Evolutionary conservation across 1,140 invertebrate genomes (phyloP).

Genomic region (Yoshiicerus persimilis): DNA sequence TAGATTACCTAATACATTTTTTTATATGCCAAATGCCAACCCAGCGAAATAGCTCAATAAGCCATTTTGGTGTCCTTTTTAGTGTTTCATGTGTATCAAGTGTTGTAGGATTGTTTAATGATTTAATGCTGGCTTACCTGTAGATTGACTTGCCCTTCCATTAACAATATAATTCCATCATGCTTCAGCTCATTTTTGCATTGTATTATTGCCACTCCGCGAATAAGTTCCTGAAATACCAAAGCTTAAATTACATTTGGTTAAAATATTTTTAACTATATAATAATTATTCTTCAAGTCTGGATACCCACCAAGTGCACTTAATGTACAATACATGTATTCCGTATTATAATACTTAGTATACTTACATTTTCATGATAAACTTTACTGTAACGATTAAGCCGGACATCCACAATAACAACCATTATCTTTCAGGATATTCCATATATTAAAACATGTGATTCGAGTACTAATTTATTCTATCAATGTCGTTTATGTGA

Average conservation of each 20-base stretch:
- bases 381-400: slow-evolving; percentile 41
- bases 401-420: slow-evolving; percentile 42
- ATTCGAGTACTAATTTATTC: too few relatives aligned
- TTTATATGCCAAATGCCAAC: too few relatives aligned
- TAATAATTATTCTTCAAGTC: too few relatives aligned
- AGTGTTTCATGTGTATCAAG: too few relatives aligned
- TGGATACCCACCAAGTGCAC: background rate
- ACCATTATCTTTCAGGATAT: slow-evolving; percentile 49
- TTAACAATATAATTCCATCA: slow-evolving; percentile 80
- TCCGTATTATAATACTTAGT: background rate
- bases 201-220: slow-evolving; percentile 77
- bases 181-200: slow-evolving; percentile 80
- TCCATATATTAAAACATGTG: too few relatives aligned
- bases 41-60: too few relatives aligned
- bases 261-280: too few relatives aligned
- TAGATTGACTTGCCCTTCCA: slow-evolving; percentile 87
- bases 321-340: background rate
- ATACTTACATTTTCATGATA: slow-evolving; percentile 44
- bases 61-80: too few relatives aligned
- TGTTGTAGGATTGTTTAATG: background rate
- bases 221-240: slow-evolving; percentile 70
- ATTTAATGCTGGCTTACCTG: slow-evolving; percentile 57
- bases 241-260: background rate
- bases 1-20: too few relatives aligned
- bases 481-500: too few relatives aligned